Base-by-base conservation (phyloP, 2,888 invertebrate genomes). In the Apantesis nais region DNA sequence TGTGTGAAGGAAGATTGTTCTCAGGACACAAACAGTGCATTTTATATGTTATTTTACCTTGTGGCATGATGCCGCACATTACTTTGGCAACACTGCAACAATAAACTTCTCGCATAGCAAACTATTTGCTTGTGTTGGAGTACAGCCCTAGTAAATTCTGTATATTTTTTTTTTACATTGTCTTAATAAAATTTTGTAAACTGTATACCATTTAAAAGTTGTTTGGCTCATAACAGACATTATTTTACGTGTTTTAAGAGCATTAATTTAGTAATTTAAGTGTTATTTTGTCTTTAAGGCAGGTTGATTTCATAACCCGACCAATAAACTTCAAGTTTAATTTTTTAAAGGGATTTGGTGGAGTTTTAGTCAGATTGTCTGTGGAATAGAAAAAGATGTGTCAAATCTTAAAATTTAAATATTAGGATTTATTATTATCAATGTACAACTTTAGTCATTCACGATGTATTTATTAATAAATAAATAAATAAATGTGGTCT, bases 371-470 rank as follows among this genome's bases (percentile, higher is more conserved):
- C 68, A 73, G 34, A 67, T 73, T 62, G 72, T 75, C 70, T 70
- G 74, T 75, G 68, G 70, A 72, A 75, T 52, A 52, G n/a, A 44
- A 68, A 67, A 80, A 66, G 76, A 78, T 73, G 73, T 78, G 80
- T 81, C 76, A 76, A 78, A 79, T 78, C 78, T 79, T 78, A 74
- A 77, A 81, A 79, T 78, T 77, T 78, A 78, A 80, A 74, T 55
- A 71, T 73, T 81, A 80, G 83, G 81, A 79, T 85, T 84, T 90
- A 92, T 88, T 90, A 92, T 88, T 91, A 91, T 94, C 90, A 88
- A 91, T 93, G 93, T 94, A 94, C 94, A 93, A 93, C 81, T 90
- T 91, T 92, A 93, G 91, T 89, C 86, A 89, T 87, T 91, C 93
- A 91, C 89, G 82, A 83, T 90, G 89, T 92, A 92, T 90, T 92